Evolutionary conservation across 1,140 invertebrate species (phyloP).

Genomic region (Tenebrio molitor): DNA sequence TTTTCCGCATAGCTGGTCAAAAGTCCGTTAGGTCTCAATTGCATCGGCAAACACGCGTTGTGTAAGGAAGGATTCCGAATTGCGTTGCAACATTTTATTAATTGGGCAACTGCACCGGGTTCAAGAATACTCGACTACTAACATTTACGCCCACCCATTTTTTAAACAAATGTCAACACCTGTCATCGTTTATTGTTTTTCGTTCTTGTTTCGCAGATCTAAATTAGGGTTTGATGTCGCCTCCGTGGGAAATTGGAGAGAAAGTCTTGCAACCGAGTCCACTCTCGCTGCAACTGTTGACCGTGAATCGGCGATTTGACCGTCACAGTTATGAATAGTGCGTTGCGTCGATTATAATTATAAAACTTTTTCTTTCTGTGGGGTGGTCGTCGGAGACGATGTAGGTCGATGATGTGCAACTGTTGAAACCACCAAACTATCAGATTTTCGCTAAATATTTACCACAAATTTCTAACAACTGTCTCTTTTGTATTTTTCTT

Average conservation of each 20-base stretch:
- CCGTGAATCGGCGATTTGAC: constrained; percentile 16
- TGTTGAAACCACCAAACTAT: no score
- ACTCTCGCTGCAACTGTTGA: constrained; percentile 16
- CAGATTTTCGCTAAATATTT: no score
- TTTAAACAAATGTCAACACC: constrained; percentile 26
- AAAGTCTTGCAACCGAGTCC: not conserved
- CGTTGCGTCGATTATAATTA: not conserved
- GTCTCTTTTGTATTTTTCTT: no score
- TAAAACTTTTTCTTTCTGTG: no score
- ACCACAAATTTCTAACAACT: no score
- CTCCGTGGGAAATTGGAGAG: constrained; percentile 12
- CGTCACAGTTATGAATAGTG: constrained; percentile 14
- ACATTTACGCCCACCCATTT: constrained; percentile 6
- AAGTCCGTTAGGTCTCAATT: not conserved
- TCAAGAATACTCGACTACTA: constrained; percentile 30
- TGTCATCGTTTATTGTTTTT: no score
- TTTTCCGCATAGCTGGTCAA: constrained; percentile 10
- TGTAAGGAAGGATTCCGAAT: constrained; percentile 16
- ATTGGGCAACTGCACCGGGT: constrained; percentile 14
- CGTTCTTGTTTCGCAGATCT: constrained; percentile 1
- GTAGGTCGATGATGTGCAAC: no score
- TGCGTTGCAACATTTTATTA: constrained; percentile 11
- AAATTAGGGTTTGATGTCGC: constrained; percentile 25
- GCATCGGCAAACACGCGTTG: constrained; percentile 8
- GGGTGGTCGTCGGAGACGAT: no score